Conservation (phyloP, 2,113 vertebrate species). For the Canis aureus region DNA sequence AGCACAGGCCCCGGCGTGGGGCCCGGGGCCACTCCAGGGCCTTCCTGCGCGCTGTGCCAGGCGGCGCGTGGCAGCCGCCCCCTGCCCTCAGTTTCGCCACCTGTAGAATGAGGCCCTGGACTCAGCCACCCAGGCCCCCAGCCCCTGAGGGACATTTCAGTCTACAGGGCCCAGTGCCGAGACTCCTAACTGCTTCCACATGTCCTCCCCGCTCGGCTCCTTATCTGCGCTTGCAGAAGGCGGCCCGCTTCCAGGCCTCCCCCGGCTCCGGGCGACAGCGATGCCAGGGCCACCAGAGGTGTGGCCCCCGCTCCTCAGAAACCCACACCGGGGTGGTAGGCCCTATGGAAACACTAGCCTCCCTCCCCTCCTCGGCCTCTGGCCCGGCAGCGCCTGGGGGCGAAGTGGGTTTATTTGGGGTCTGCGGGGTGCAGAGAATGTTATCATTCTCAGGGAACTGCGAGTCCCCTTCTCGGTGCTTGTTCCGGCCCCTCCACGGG, state of each 20-base stretch:
- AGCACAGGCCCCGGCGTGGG: neutral
- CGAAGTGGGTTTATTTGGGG: slow-evolving; percentile 27
- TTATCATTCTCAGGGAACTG: slow-evolving; percentile 76
- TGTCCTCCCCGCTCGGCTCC: slow-evolving; percentile 75
- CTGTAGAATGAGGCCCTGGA: slow-evolving; percentile 35
- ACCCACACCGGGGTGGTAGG: neutral
- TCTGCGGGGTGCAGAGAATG: slow-evolving; percentile 62
- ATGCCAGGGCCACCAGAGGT: slow-evolving; percentile 30
- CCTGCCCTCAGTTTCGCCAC: slow-evolving; percentile 48
- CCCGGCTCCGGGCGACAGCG: neutral
- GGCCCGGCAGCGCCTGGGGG: neutral
- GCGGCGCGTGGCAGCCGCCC: neutral
- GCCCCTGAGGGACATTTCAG: slow-evolving; percentile 31
- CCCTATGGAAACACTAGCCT: slow-evolving; percentile 26
- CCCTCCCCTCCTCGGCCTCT: neutral
- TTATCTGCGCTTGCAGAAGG: slow-evolving; percentile 41
- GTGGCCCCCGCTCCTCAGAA: slow-evolving; percentile 40
- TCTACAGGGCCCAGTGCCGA: neutral
- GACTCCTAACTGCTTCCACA: slow-evolving; percentile 72
- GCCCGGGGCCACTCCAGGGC: neutral
- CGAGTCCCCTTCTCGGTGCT: slow-evolving; percentile 52
- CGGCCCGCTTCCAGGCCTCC: slow-evolving; percentile 50
- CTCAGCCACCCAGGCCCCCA: neutral
- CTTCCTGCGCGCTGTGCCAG: neutral
- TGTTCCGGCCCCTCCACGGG: slow-evolving; percentile 68